Conservation (phyloP, 2,888 invertebrate genomes). For the Andrena bicolor region DNA sequence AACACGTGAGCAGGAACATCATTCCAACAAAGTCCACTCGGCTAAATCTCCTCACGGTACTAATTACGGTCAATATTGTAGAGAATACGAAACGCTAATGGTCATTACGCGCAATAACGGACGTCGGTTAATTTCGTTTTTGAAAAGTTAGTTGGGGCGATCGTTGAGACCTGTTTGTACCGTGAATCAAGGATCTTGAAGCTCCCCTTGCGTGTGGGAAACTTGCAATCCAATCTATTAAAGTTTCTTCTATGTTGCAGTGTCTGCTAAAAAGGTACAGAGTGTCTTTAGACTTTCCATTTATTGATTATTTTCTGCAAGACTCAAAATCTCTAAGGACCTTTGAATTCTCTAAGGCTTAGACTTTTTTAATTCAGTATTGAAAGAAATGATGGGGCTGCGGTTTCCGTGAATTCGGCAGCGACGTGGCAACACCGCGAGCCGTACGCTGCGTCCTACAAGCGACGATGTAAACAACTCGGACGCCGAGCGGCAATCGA, state of each 20-base stretch:
- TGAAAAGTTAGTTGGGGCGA: slow-evolving; percentile 13
- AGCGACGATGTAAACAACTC: no score
- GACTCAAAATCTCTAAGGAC: no score
- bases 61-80: slow-evolving; percentile 64
- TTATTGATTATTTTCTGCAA: no score
- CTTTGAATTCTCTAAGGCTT: no score
- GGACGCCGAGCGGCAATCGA: no score
- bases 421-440: no score
- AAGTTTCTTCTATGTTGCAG: not conserved
- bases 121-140: slow-evolving; percentile 45
- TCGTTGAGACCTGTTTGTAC: not conserved
- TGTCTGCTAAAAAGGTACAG: slow-evolving; percentile 1
- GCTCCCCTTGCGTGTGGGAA: not conserved
- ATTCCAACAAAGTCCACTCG: slow-evolving; percentile 55
- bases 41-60: slow-evolving; percentile 59
- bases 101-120: slow-evolving; percentile 45
- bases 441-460: no score
- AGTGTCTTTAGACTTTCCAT: no score
- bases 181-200: not conserved
- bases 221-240: not conserved
- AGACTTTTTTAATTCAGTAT: no score
- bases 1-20: slow-evolving; percentile 58
- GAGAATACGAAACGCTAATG: slow-evolving; percentile 49
- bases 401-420: no score
- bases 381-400: no score